Evolutionary conservation across 1,140 invertebrate genomes (phyloP).

Genomic region (Zelostemma sp.): DNA sequence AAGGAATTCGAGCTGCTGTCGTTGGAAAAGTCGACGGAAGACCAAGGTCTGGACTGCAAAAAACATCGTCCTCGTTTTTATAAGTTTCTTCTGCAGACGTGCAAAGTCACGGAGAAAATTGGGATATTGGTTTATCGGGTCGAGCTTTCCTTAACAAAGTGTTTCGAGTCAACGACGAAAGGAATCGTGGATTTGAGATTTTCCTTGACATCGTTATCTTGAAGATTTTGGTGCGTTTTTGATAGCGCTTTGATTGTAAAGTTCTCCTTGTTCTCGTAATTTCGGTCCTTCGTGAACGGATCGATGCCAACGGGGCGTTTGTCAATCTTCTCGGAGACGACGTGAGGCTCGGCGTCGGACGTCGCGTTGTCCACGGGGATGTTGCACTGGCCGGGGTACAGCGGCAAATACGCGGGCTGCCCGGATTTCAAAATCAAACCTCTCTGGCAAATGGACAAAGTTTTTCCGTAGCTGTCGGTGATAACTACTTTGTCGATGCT

Average conservation of each 20-base stretch:
- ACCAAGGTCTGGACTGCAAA: slow-evolving; percentile 55
- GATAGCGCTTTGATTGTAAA: slow-evolving; percentile 34
- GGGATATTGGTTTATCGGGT: no score
- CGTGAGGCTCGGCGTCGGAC: slow-evolving; percentile 5
- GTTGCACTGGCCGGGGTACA: slow-evolving; percentile 84
- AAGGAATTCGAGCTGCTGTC: slow-evolving; percentile 61
- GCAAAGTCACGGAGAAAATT: no score
- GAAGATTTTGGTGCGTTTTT: slow-evolving; percentile 52
- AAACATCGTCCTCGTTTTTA: no score
- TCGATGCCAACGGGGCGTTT: slow-evolving; percentile 43
- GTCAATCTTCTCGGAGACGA: slow-evolving; percentile 25
- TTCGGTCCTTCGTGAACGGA: slow-evolving; percentile 62
- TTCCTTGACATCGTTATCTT: slow-evolving; percentile 30
- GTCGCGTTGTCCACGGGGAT: slow-evolving; percentile 59
- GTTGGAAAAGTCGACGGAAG: slow-evolving; percentile 54
- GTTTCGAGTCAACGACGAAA: slow-evolving; percentile 8
- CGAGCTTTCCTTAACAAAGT: slow-evolving; percentile 25
- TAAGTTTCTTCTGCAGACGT: no score
- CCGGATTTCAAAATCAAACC: slow-evolving; percentile 82
- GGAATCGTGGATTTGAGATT: slow-evolving; percentile 11
- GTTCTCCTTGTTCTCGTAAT: slow-evolving; percentile 52
- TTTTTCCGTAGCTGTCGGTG: slow-evolving; percentile 87
- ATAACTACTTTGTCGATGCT: slow-evolving; percentile 86
- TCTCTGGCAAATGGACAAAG: slow-evolving; percentile 83
- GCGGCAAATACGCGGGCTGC: slow-evolving; percentile 76